phyloP scores from a whole-genome alignment of 1,140 invertebrate genomes.

The Drosophila fuyamai region DNA sequence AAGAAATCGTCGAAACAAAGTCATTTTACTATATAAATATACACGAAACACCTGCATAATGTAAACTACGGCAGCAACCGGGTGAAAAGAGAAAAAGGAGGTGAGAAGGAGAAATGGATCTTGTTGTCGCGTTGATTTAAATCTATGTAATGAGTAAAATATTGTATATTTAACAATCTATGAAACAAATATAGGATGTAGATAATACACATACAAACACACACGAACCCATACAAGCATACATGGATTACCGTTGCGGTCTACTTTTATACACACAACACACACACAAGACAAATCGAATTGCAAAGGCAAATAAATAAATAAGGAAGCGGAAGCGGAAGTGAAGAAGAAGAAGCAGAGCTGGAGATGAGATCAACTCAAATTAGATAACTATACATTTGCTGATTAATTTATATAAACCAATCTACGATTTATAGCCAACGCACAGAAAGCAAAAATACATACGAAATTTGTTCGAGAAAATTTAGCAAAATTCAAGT shows the following conservation, averaged over 20 bases:
- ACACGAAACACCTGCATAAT: slow-evolving; percentile 11
- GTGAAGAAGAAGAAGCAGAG: slow-evolving; percentile 2
- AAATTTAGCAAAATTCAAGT: slow-evolving; percentile 76
- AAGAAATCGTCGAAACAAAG: slow-evolving; percentile 47
- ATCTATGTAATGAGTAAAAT: slow-evolving; percentile 35
- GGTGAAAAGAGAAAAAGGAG: background rate
- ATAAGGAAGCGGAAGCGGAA: slow-evolving; percentile 6
- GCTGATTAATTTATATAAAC: slow-evolving; percentile 54
- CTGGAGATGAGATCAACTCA: slow-evolving; percentile 31
- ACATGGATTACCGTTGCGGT: slow-evolving; percentile 47
- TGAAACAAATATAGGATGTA: slow-evolving; percentile 56
- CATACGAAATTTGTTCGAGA: slow-evolving; percentile 51
- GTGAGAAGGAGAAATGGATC: slow-evolving; percentile 12
- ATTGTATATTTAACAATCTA: slow-evolving; percentile 70
- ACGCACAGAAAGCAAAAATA: slow-evolving; percentile 31
- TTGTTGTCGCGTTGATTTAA: slow-evolving; percentile 51
- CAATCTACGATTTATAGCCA: slow-evolving; percentile 44
- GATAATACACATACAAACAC: slow-evolving; percentile 37
- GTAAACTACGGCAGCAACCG: slow-evolving; percentile 18
- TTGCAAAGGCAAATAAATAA: slow-evolving; percentile 47
- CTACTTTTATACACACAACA: slow-evolving; percentile 36
- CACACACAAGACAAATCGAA: slow-evolving; percentile 35
- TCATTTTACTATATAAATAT: slow-evolving; percentile 59
- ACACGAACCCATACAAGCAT: slow-evolving; percentile 17
- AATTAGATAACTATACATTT: slow-evolving; percentile 40